Conservation (phyloP, 2,113 vertebrate species). For the Nesogale talazaci region DNA sequence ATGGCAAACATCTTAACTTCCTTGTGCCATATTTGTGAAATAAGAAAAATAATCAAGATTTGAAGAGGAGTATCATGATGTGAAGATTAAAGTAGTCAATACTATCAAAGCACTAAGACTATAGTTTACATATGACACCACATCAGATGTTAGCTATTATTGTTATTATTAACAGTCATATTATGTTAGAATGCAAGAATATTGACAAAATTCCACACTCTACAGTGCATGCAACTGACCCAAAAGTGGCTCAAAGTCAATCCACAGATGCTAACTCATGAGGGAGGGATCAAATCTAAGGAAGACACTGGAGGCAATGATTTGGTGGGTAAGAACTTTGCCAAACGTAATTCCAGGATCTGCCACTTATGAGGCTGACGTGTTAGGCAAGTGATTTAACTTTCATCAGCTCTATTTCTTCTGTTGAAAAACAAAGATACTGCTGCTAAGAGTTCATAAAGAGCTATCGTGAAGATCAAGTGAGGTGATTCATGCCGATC, state of each 20-base stretch:
- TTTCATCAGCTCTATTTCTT: not conserved
- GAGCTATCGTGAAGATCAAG: not conserved
- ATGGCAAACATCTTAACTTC: slow-evolving; percentile 2
- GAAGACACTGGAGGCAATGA: not conserved
- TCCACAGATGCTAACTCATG: not conserved
- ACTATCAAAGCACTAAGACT: not conserved
- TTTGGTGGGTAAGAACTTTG: not conserved
- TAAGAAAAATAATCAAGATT: not conserved
- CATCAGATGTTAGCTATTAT: not conserved
- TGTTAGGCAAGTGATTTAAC: not conserved
- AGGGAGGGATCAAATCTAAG: not conserved
- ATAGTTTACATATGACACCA: not conserved
- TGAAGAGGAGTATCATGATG: not conserved
- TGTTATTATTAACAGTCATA: not conserved
- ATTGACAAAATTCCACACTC: not conserved
- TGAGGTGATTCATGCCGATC: not conserved
- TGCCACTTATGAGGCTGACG: not conserved
- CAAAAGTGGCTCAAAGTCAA: not conserved
- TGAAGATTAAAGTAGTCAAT: not conserved
- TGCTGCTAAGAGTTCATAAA: not conserved
- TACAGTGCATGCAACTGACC: not conserved
- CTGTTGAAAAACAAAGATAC: not conserved
- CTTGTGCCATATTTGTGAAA: not conserved
- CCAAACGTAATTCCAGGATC: not conserved
- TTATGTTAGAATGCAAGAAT: not conserved